These are phyloP conservation scores for Gracilinanus agilis DNA, from an alignment of 2,113 vertebrate species.

Conservation along the genomic window DNA sequence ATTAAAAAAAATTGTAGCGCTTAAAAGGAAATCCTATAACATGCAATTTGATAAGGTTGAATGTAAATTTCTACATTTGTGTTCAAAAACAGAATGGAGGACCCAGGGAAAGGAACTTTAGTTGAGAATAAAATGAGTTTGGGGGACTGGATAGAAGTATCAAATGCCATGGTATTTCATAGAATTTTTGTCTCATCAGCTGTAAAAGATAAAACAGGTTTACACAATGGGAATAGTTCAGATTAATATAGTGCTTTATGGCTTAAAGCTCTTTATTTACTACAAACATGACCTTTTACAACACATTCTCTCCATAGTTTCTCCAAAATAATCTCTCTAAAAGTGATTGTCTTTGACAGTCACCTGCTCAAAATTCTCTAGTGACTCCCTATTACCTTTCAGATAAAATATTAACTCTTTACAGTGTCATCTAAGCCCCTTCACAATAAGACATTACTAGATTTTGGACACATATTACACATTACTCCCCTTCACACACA, in stretches of 20 bases:
- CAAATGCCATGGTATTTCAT: not conserved
- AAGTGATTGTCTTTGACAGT: not conserved
- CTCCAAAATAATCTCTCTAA: not conserved
- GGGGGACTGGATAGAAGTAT: not conserved
- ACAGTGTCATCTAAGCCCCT: not conserved
- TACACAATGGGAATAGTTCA: not conserved
- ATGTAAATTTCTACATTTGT: not conserved
- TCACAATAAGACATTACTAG: not conserved
- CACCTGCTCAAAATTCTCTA: not conserved
- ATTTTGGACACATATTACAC: not conserved
- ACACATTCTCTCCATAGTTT: not conserved
- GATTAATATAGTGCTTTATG: not conserved
- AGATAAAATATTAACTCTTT: not conserved
- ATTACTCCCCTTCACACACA: not conserved
- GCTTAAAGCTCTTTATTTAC: not conserved
- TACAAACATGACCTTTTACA: not conserved
- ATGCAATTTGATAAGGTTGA: not conserved
- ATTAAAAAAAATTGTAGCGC: not conserved
- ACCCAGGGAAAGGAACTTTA: not conserved
- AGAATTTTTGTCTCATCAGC: not conserved
- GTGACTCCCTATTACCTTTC: not conserved
- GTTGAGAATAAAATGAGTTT: not conserved
- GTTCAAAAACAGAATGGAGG: not conserved
- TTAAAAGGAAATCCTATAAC: not conserved
- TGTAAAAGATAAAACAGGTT: not conserved